These are phyloP conservation scores for Apaloderma vittatum DNA, from an alignment of 2,113 vertebrate species.

Conservation along the genomic window DNA sequence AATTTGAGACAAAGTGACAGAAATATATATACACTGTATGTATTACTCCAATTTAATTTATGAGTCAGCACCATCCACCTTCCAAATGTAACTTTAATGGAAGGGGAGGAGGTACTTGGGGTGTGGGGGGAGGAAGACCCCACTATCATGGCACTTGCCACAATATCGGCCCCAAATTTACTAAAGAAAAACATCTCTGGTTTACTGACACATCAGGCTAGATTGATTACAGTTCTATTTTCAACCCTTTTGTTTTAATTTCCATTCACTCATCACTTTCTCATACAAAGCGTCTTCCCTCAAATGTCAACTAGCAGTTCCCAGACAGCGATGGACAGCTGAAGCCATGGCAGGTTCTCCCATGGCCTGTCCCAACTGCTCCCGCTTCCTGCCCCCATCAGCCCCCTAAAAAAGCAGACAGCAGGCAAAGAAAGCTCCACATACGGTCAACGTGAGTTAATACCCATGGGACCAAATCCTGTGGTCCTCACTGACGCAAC, in stretches of 20 bases:
- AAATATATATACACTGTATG: slow-evolving; percentile 90
- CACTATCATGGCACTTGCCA: slow-evolving; percentile 55
- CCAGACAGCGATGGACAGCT: not conserved
- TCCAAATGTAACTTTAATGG: slow-evolving; percentile 84
- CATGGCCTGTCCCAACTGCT: not conserved
- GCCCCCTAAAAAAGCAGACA: not conserved
- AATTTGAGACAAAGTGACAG: slow-evolving; percentile 92
- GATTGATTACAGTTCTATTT: slow-evolving; percentile 72
- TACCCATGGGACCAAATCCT: not conserved
- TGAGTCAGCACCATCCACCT: slow-evolving; percentile 88
- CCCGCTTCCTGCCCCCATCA: not conserved
- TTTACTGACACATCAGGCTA: slow-evolving; percentile 66
- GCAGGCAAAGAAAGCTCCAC: not conserved
- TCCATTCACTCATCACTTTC: slow-evolving; percentile 60
- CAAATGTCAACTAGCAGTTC: slow-evolving; percentile 13
- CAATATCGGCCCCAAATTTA: slow-evolving; percentile 70
- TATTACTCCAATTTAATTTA: slow-evolving; percentile 88
- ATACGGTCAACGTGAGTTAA: accelerated
- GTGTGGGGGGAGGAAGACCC: slow-evolving; percentile 59
- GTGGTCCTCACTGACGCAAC: not conserved
- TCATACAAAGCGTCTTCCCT: slow-evolving; percentile 22
- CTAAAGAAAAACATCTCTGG: slow-evolving; percentile 12
- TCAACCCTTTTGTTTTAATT: slow-evolving; percentile 77
- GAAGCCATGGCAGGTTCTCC: not conserved
- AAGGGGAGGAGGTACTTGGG: slow-evolving; percentile 62